Base-by-base conservation (phyloP, 1,140 invertebrate genomes). In the Ips nitidus region DNA sequence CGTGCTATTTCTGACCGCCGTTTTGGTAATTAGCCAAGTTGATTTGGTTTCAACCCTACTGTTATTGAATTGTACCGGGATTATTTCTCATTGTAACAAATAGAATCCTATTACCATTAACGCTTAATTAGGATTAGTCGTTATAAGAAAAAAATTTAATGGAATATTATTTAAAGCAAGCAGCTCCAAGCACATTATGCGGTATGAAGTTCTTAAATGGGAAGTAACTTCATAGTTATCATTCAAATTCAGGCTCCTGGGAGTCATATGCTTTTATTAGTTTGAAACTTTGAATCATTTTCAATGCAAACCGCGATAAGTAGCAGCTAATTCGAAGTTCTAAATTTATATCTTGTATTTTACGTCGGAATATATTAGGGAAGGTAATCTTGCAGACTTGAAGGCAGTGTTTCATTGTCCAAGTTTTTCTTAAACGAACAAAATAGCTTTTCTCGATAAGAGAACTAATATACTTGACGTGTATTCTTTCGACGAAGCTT, bases 1-100 rank as follows among this genome's bases (percentile, higher is more conserved):
- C 52, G 62, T 64, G 47, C 62, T 36, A 57, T 57, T 66, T 57
- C 53, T 66, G 41, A 56, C 53, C 52, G 39, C 63, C 40, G 42
- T 56, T 66, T 57, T 38, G 53, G 38, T 66, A 52, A 66, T 66
- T 66, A 66, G n/a, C 63, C 53, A 43, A 52, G 52, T 47, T 66
- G 53, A 66, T 66, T 66, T 56, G 45, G 52, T 45, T 66, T 66
- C 56, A 66, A 56, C 53, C 52, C 40, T 43, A 37, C 52, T 37
- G 41, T 57, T 66, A 66, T 57, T 56, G 63, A 56, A 66, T 66
- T 57, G 39, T 36, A 57, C 57, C 45, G 1, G 47, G 47, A 57
- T 42, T 66, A 66, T 56, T 56, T 43, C n/a, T 45, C 47, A 45
- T 61, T 47, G 59, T 47, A 42, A 66, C 38, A 41, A 36, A 37